Evolutionary conservation across 2,113 vertebrate genomes (phyloP).

Genomic region (Oryzias melastigma): DNA sequence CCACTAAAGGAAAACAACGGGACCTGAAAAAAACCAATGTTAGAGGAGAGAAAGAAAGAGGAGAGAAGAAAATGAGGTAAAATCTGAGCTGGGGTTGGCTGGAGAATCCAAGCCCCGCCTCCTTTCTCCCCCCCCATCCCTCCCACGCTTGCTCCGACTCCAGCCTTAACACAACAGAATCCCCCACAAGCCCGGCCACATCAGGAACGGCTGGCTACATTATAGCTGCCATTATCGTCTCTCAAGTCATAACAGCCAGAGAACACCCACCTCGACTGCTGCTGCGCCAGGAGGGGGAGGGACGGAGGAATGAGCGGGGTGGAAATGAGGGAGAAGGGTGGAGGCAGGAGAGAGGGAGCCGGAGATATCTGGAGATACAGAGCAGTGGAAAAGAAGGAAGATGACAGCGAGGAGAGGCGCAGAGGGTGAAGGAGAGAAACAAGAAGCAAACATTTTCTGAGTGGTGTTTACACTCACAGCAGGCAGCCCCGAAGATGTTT

Average conservation of each 20-base stretch:
- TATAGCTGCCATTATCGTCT: constrained; percentile 85
- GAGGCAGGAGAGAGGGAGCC: constrained; percentile 37
- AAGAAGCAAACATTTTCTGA: constrained; percentile 49
- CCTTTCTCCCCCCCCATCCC: neutral
- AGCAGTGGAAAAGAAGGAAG: constrained; percentile 37
- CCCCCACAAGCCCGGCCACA: constrained; percentile 76
- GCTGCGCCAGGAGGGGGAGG: constrained; percentile 59
- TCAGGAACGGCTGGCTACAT: constrained; percentile 82
- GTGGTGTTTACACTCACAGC: constrained; percentile 53
- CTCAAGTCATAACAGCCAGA: constrained; percentile 86
- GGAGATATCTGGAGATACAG: constrained; percentile 47
- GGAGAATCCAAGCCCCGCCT: constrained; percentile 48
- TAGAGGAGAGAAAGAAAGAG: constrained; percentile 43
- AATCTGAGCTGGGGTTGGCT: constrained; percentile 64
- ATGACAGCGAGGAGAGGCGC: constrained; percentile 27
- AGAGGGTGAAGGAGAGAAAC: constrained; percentile 39
- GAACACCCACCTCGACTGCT: constrained; percentile 86
- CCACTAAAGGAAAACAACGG: constrained; percentile 71
- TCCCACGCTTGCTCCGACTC: constrained; percentile 38
- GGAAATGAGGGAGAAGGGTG: constrained; percentile 43
- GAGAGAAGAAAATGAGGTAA: constrained; percentile 45
- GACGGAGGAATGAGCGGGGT: constrained; percentile 54
- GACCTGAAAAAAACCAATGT: constrained; percentile 41
- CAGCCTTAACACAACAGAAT: constrained; percentile 71
- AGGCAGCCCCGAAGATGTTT: constrained; percentile 38